Conservation (phyloP, 2,113 vertebrate genomes). For the Lagopus muta region DNA sequence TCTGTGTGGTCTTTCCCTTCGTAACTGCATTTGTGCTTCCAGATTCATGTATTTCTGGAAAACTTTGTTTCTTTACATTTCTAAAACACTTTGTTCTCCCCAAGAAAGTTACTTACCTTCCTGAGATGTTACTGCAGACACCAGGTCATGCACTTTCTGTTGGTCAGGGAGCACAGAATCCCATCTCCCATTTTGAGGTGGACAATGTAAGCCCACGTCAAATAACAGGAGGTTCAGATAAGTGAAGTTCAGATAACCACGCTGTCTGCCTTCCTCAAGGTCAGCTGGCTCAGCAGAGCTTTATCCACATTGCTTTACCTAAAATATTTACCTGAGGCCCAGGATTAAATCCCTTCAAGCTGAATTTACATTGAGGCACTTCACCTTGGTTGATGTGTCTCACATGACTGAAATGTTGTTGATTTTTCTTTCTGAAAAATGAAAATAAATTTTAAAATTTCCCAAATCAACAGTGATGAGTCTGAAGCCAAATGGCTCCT, state of each 20-base stretch:
- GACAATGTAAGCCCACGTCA: slow-evolving; percentile 27
- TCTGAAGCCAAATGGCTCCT: background rate
- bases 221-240: slow-evolving; percentile 45
- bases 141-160: background rate
- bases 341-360: background rate
- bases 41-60: background rate
- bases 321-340: background rate
- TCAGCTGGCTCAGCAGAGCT: slow-evolving; percentile 48
- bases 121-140: background rate
- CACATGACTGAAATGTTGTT: background rate
- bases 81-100: background rate
- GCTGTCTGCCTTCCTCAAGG: slow-evolving; percentile 9
- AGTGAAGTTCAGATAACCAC: slow-evolving; percentile 44
- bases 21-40: background rate
- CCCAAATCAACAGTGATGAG: background rate
- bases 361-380: background rate
- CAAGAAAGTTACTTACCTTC: background rate
- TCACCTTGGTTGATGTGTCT: background rate
- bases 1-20: background rate
- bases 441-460: background rate
- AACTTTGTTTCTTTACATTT: background rate
- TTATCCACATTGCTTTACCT: slow-evolving; percentile 5
- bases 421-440: background rate
- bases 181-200: background rate
- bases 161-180: background rate